These are phyloP conservation scores for Mayetiola destructor DNA, from an alignment of 2,888 invertebrate genomes.

Conservation along the genomic window DNA sequence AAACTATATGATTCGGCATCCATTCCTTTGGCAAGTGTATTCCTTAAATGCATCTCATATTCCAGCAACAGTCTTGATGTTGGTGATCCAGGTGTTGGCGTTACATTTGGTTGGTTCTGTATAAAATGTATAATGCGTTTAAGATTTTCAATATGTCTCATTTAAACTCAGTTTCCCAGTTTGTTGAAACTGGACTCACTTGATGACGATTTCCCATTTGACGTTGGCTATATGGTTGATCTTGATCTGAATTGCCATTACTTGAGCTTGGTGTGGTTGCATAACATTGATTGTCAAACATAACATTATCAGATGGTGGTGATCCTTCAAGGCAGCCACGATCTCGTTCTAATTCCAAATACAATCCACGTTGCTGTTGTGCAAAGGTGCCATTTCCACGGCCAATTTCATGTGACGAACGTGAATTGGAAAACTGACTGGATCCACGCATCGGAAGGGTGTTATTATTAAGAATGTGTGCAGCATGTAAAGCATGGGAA, in stretches of 20 bases:
- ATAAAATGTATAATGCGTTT: too few species aligned
- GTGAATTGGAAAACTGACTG: constrained; percentile 49
- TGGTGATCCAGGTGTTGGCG: constrained; percentile 68
- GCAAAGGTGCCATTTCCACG: constrained; percentile 43
- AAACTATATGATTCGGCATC: constrained; percentile 89
- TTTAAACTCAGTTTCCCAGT: not conserved
- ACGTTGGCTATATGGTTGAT: constrained; percentile 50
- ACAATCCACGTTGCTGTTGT: constrained; percentile 46
- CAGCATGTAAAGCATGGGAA: constrained; percentile 36
- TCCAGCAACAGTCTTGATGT: constrained; percentile 73
- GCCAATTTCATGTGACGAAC: constrained; percentile 58
- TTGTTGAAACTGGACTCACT: not conserved
- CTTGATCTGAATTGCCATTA: constrained; percentile 82
- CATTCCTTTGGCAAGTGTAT: constrained; percentile 87
- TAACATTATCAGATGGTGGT: constrained; percentile 83
- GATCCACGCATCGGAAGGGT: constrained; percentile 39
- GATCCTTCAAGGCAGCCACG: constrained; percentile 45
- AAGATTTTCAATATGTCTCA: not conserved
- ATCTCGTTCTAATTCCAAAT: constrained; percentile 64
- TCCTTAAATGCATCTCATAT: constrained; percentile 86
- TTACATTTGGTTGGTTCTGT: constrained; percentile 49
- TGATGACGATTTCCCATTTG: constrained; percentile 39
- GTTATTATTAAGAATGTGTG: constrained; percentile 43
- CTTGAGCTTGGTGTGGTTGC: constrained; percentile 89
- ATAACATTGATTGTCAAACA: constrained; percentile 91